Evolutionary conservation across 1,140 invertebrate genomes (phyloP).

Genomic region (Araneus ventricosus): DNA sequence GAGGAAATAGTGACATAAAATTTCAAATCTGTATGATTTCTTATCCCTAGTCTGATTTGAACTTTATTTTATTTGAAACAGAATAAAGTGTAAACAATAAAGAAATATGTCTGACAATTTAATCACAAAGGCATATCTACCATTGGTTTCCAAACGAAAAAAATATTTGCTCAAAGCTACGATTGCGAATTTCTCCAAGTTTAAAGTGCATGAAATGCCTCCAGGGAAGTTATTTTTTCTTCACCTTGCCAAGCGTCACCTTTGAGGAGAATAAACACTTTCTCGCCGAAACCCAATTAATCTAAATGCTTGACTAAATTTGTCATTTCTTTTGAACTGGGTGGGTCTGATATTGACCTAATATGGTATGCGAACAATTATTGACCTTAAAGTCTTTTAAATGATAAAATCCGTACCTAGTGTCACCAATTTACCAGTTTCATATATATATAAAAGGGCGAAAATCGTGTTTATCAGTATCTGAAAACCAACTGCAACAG

Average conservation of each 20-base stretch:
- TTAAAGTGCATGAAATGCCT: not conserved
- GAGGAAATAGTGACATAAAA: too few species aligned
- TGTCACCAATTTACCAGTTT: not conserved
- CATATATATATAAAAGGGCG: not conserved
- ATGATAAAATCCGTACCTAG: not conserved
- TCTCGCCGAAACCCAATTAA: not conserved
- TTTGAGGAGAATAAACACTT: not conserved
- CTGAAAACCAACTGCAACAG: not conserved
- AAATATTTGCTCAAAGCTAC: too few species aligned
- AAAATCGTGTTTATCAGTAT: not conserved
- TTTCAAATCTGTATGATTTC: too few species aligned
- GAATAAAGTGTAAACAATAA: too few species aligned
- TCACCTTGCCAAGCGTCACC: not conserved
- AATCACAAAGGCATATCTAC: too few species aligned
- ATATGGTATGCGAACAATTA: not conserved
- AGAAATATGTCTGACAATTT: too few species aligned
- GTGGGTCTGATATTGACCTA: conserved; percentile 27
- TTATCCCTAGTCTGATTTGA: too few species aligned
- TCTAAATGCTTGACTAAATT: conserved; percentile 34
- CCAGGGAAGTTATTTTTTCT: not conserved
- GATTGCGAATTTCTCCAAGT: too few species aligned
- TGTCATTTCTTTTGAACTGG: not conserved
- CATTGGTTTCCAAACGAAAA: too few species aligned
- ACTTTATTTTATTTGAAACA: too few species aligned
- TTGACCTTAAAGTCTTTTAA: conserved; percentile 20